Conservation (phyloP, 2,888 invertebrate genomes). For the Hypercompe scribonia region DNA sequence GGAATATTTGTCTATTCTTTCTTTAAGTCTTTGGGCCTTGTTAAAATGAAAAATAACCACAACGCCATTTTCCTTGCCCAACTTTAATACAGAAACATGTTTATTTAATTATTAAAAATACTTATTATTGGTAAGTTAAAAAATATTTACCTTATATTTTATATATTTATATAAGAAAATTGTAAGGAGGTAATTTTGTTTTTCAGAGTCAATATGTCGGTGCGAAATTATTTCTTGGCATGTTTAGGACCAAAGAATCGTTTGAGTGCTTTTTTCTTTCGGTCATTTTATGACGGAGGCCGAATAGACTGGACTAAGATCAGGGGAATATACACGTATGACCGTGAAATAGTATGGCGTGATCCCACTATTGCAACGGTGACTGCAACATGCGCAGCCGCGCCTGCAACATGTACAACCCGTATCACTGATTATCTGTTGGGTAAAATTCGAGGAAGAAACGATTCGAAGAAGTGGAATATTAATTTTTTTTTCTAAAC, state of each 20-base stretch:
- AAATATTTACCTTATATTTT: neutral
- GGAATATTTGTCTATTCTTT: neutral
- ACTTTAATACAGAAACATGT: constrained; percentile 6
- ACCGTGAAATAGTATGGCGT: constrained; percentile 8
- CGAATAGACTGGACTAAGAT: constrained; percentile 19
- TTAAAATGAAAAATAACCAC: neutral
- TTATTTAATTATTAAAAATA: constrained; percentile 5
- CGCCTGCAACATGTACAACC: constrained; percentile 14
- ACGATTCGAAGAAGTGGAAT: neutral
- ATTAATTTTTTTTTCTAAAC: constrained; percentile 6
- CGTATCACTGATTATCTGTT: constrained; percentile 12
- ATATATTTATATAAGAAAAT: neutral
- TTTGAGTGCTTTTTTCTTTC: constrained; percentile 15
- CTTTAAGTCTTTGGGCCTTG: neutral
- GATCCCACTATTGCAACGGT: constrained; percentile 18
- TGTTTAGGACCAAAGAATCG: constrained; percentile 10
- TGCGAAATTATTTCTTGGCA: constrained; percentile 9
- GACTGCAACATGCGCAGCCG: constrained; percentile 18
- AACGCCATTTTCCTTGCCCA: neutral
- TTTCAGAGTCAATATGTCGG: constrained; percentile 3
- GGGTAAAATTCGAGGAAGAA: constrained; percentile 11
- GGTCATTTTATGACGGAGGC: constrained; percentile 14
- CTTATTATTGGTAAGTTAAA: neutral
- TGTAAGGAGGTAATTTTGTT: neutral
- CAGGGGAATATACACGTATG: constrained; percentile 12